Evolutionary conservation across 64 coral and sea anemone species (phyloP), one percentile per base, ranked within the genome.

Genomic region (Montipora foliosa): DNA sequence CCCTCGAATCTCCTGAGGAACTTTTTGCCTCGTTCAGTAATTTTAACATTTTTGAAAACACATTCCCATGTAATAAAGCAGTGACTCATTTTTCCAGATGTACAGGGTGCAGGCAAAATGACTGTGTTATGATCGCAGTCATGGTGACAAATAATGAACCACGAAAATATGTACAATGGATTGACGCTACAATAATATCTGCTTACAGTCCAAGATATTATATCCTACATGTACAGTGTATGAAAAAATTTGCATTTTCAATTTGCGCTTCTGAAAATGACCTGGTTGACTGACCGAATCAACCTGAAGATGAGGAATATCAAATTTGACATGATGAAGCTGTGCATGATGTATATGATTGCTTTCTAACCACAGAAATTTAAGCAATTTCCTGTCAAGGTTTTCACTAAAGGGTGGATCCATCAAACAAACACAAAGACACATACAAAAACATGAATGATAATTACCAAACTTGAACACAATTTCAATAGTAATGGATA

Each of bases 301-400:
- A 46, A 84, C 66, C 37, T 67, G n/a, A 8, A 9, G 44, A 17
- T 6, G 11, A 47, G 37, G 44, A 5, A 68, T 84, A 57, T 48
- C 44, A 84, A 15, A 5, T 47, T 45, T 68, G 62, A 5, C 11
- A 50, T 67, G 82, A 86, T 72, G 20, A 67, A 37, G 81, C 66
- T 67, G n/a, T 84, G 60, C 81, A 86, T 86, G 64, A 47, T 1
- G 20, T 12, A 84, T 11, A 15, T 49, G 82, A 70, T 59, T 50
- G 66, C 17, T 22, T 5, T 5, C 19, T 86, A 12, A 86, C 82
- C 82, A 86, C 82, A 86, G 82, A 29, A 86, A 86, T 86, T 17
- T 71, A 8, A 86, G 22, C 45, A 69, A 86, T 86, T 69, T 71
- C 62, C 67, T 71, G 47, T 69, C 44, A 68, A 68, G 8, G 9